phyloP scores from a whole-genome alignment of 2,113 vertebrate species.

The Lates calcarifer region DNA sequence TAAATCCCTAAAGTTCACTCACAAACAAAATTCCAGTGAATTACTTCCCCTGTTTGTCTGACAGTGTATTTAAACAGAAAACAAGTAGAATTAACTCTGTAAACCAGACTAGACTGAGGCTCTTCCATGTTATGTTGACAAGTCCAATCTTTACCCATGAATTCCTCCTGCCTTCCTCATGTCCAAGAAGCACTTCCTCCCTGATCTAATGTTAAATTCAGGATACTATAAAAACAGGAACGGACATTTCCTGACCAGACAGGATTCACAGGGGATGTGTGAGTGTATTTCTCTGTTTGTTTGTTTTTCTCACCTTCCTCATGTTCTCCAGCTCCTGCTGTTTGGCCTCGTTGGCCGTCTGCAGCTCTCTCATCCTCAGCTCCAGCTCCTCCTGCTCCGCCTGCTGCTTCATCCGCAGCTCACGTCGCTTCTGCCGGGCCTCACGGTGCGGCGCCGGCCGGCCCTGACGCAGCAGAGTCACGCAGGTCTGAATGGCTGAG shows the following conservation, averaged over 20 bases:
- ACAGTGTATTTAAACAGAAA: background rate
- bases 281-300: background rate
- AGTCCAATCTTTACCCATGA: no score
- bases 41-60: background rate
- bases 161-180: background rate
- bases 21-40: background rate
- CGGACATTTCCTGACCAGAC: background rate
- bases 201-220: background rate
- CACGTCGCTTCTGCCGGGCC: slow-evolving; percentile 89
- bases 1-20: background rate
- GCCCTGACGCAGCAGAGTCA: slow-evolving; percentile 87
- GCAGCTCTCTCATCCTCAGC: slow-evolving; percentile 93
- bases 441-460: slow-evolving; percentile 92
- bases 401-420: slow-evolving; percentile 88
- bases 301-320: slow-evolving; percentile 86
- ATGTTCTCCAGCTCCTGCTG: slow-evolving; percentile 93
- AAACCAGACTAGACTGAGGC: background rate
- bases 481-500: slow-evolving; percentile 92
- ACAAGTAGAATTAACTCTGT: no score
- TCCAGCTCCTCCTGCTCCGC: slow-evolving; percentile 94
- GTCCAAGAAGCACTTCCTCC: background rate
- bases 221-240: background rate
- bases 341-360: slow-evolving; percentile 92
- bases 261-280: background rate
- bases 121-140: background rate